Conservation (phyloP, 2,888 invertebrate species). For the Drosophila anomalata region DNA sequence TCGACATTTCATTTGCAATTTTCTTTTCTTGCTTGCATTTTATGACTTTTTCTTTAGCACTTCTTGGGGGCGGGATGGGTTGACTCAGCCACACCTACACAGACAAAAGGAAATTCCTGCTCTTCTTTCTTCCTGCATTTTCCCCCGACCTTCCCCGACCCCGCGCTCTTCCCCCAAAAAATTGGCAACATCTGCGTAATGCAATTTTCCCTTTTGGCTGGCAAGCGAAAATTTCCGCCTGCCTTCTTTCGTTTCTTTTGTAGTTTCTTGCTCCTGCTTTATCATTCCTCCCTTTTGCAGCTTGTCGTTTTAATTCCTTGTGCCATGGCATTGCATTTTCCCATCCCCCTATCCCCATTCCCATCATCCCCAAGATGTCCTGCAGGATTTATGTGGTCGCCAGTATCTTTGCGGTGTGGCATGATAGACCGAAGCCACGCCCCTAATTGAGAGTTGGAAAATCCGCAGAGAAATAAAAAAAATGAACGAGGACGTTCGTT, state of each 20-base stretch:
- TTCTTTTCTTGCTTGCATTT: constrained; percentile 72
- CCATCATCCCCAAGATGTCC: constrained; percentile 15
- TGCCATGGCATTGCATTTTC: constrained; percentile 46
- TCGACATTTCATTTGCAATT: constrained; percentile 72
- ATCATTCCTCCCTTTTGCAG: constrained; percentile 29
- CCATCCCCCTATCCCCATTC: not conserved
- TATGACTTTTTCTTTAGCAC: constrained; percentile 71
- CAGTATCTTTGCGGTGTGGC: constrained; percentile 43
- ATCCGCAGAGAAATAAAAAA: constrained; percentile 10
- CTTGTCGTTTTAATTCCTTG: constrained; percentile 40
- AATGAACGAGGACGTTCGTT: constrained; percentile 1
- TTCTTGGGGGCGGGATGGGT: constrained; percentile 18
- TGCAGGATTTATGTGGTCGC: constrained; percentile 46
- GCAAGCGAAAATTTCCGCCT: constrained; percentile 45
- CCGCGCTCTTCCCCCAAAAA: constrained; percentile 22
- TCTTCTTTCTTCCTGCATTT: constrained; percentile 3
- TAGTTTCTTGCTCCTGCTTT: constrained; percentile 27
- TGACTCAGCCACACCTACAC: constrained; percentile 45
- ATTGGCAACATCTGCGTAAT: constrained; percentile 78
- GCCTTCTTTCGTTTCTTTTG: constrained; percentile 40
- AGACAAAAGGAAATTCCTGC: constrained; percentile 19
- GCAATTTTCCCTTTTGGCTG: constrained; percentile 69
- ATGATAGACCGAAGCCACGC: constrained; percentile 43
- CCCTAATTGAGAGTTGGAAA: constrained; percentile 34
- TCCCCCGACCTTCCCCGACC: not conserved